Base-by-base conservation (phyloP, 2,113 vertebrate genomes). In the Oncorhynchus kisutch region DNA sequence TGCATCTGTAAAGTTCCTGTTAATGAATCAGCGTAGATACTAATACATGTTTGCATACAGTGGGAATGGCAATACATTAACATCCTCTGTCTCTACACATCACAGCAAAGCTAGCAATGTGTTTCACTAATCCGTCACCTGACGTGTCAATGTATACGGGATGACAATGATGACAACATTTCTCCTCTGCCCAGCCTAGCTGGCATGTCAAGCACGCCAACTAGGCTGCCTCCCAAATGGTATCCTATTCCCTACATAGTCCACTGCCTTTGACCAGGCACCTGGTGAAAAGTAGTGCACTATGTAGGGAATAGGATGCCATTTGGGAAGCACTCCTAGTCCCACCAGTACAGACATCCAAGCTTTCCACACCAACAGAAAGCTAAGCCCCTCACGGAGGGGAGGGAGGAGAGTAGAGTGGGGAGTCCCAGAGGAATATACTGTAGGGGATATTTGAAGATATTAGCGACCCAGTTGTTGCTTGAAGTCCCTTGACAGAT, bases 141-240 rank as follows among this genome's bases (percentile, higher is more conserved):
- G 67, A 73, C 83, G 31, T 39, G 5, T 67, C 70, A 78, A 49
- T 69, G 24, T 75, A 75, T 68, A 72, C 24, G 27, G 39, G 29
- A 27, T 25, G 25, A 48, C n/a, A 70, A 77, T 72, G 70, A 72
- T 25, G 77, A 84, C 29, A 49, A 57, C 59, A 67, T 77, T 79
- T 81, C 60, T 51, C 49, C 74, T 68, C 75, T 48, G 34, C 60
- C 54, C 64, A 49, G 29, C 11, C 70, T 8, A 64, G 69, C 73
- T 86, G 91, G 91, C 74, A 93, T 92, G 81, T 82, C 54, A 88
- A 75, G 75, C 80, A 90, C 59, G 77, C 71, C 62, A 66, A 57
- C 69, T 79, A 18, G 14, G 51, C 51, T 16, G 51, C 14, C 2
- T 54, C 13, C 5, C 51, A 54, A 54, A 54, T 54, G 4, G 4